Percentiles rank a stretch among this genome's conserved stretches.
Conservation (phyloP, 2,113 vertebrate species). For the Datnioides undecimradiatus region DNA sequence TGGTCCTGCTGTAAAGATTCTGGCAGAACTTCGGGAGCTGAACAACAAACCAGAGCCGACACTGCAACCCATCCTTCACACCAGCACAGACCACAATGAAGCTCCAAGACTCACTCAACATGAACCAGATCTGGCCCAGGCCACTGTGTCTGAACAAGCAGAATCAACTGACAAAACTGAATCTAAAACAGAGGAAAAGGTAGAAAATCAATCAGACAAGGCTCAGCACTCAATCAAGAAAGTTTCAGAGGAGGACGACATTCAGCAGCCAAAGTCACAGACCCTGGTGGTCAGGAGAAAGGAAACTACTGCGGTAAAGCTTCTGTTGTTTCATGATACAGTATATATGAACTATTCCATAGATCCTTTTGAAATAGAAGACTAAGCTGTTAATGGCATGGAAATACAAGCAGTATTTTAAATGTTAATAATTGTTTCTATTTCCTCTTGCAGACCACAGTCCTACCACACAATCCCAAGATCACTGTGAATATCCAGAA, state of each 20-base stretch:
- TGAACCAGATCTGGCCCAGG: not conserved
- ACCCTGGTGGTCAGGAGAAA: not conserved
- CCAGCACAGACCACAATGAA: not conserved
- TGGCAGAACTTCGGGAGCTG: conserved; percentile 50
- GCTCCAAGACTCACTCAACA: not conserved
- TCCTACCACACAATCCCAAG: rapidly evolving
- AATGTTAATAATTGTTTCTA: not conserved
- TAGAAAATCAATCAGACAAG: not conserved
- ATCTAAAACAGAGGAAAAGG: not conserved
- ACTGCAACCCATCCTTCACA: not conserved
- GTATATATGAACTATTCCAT: too few species aligned
- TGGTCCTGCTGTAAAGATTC: conserved; percentile 80
- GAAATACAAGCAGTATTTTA: too few species aligned
- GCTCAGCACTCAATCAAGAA: rapidly evolving
- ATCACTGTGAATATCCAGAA: not conserved
- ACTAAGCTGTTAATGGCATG: not conserved
- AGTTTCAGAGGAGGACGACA: not conserved
- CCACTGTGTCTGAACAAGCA: not conserved
- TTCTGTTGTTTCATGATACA: not conserved
- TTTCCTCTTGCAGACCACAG: conserved; percentile 17
- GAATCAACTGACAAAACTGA: not conserved
- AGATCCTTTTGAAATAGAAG: not conserved
- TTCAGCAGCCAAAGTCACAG: not conserved
- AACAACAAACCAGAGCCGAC: conserved; percentile 6
- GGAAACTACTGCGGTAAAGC: not conserved